Base-by-base conservation (phyloP, 2,113 vertebrate species). In the Gymnogyps californianus region DNA sequence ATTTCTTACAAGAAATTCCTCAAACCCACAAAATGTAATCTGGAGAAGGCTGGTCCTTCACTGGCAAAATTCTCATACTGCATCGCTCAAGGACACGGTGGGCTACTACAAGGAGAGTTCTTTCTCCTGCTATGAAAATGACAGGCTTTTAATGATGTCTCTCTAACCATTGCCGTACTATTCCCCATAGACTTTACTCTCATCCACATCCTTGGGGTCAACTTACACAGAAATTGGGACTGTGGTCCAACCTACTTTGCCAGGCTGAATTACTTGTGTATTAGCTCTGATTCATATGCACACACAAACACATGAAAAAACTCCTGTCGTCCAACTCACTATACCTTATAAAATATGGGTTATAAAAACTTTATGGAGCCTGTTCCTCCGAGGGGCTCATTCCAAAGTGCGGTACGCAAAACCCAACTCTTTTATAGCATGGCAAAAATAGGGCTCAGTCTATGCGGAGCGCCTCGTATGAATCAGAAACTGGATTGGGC, bases 291-390 rank as follows among this genome's bases (percentile, higher is more conserved):
- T 92, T 51, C 95, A 78, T 40, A 76, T 13, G 78, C 83, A 64
- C 82, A 55, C 83, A 67, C 62, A 42, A 11, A 71, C 51, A 67
- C 24, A n/a, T 13, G 47, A 86, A 89, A 91, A 93, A 81, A 55
- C 44, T 36, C 83, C 78, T 83, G 71, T 85, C 75, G 70, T 90
- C 96, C 95, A 96, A 89, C 94, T 95, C 89, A 29, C 95, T 95
- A 76, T 95, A 96, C 92, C 97, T 96, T 97, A 94, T 98, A 97
- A 98, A 98, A 97, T 91, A 94, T 85, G 77, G 89, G 93, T 97
- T 97, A 97, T 98, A 98, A 98, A 98, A 97, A 78, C 79, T 98
- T 98, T 98, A 98, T 90, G 86, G 97, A 83, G 91, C 95, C 97
- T 58, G 76, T 91, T 97, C 90, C 96, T 98, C 79, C 38, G 32